Conservation (phyloP, 2,113 vertebrate genomes). For the Eira barbara region DNA sequence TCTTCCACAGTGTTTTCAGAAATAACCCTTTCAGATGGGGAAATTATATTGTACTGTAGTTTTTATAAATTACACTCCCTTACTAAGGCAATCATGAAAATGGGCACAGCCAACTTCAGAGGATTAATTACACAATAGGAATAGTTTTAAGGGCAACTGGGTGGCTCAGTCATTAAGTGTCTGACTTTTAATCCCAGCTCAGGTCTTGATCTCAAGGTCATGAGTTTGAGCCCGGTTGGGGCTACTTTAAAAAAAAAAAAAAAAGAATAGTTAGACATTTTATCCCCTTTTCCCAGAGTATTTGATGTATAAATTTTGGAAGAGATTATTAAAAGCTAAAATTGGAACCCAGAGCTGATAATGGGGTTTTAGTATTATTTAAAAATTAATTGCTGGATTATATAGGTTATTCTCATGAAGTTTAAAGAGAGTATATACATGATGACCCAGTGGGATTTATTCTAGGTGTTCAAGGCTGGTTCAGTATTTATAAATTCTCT, state of each 20-base stretch:
- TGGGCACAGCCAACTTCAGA: background rate
- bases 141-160: background rate
- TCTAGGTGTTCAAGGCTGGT: background rate
- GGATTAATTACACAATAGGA: background rate
- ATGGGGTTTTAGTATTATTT: background rate
- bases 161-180: background rate
- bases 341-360: background rate
- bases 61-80: constrained; percentile 4
- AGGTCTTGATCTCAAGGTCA: background rate
- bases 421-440: background rate
- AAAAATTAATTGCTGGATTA: background rate
- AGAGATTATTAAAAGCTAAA: background rate
- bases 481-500: background rate
- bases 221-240: background rate
- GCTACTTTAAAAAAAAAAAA: background rate
- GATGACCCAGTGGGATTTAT: background rate
- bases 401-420: background rate
- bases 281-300: background rate
- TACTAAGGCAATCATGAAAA: background rate
- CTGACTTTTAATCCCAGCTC: background rate
- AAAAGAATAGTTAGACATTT: background rate
- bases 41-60: background rate
- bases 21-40: background rate
- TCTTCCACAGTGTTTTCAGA: background rate
- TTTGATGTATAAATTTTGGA: background rate